These are phyloP conservation scores for Mesopsocus fuscifrons DNA, from an alignment of 2,888 invertebrate genomes.

Conservation along the genomic window DNA sequence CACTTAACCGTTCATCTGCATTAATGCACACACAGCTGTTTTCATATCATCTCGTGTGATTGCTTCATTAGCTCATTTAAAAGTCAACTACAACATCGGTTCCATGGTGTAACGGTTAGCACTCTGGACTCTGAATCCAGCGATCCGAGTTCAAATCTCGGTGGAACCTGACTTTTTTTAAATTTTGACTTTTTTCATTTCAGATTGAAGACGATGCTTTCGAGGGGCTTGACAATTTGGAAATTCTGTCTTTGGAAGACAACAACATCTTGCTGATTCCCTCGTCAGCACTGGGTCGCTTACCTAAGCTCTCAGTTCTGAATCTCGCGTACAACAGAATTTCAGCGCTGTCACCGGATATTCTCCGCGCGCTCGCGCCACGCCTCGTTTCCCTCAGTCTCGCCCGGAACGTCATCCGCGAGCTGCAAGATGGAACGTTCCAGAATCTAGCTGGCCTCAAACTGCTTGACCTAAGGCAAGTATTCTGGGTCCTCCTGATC, in stretches of 20 bases:
- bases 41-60: too few relatives aligned
- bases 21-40: too few relatives aligned
- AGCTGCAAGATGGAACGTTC: constrained; percentile 63
- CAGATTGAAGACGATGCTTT: constrained; percentile 79
- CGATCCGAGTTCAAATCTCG: too few relatives aligned
- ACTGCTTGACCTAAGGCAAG: constrained; percentile 1
- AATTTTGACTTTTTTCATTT: too few relatives aligned
- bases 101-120: too few relatives aligned
- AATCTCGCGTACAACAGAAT: constrained; percentile 74
- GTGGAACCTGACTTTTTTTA: too few relatives aligned
- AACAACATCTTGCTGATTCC: constrained; percentile 77
- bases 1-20: too few relatives aligned
- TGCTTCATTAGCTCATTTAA: too few relatives aligned
- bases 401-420: constrained; percentile 68
- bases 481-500: too few relatives aligned
- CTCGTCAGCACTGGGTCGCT: constrained; percentile 58
- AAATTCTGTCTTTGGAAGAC: constrained; percentile 60
- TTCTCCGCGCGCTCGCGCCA: constrained; percentile 50
- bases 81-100: too few relatives aligned
- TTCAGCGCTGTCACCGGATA: constrained; percentile 63
- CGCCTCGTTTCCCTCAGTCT: constrained; percentile 49
- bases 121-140: too few relatives aligned
- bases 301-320: constrained; percentile 51
- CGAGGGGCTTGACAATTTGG: constrained; percentile 57
- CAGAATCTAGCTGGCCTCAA: constrained; percentile 25